Evolutionary conservation across 2,113 vertebrate genomes (phyloP).

Genomic region (Camelus bactrianus): DNA sequence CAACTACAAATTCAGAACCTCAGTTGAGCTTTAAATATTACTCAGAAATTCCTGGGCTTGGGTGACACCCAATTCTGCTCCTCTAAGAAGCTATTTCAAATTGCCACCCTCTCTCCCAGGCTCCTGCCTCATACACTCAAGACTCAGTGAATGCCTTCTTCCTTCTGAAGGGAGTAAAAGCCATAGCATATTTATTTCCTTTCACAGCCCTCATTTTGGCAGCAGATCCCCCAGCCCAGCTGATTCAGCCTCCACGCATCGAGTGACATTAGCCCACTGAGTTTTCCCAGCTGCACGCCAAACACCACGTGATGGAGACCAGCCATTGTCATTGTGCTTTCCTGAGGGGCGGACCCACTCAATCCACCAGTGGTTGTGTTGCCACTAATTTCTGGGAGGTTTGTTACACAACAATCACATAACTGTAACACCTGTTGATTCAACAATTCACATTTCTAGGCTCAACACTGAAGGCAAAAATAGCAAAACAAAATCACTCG

Average conservation of each 20-base stretch:
- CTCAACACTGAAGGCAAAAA: conserved; percentile 34
- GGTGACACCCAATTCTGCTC: not conserved
- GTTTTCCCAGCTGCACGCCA: not conserved
- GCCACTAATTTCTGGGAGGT: not conserved
- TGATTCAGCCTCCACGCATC: not conserved
- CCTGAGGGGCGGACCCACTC: too few species aligned
- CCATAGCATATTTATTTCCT: not conserved
- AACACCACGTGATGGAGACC: not conserved
- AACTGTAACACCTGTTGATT: not conserved
- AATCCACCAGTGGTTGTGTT: not conserved
- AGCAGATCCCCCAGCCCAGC: not conserved
- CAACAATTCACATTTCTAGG: not conserved
- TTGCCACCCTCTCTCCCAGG: not conserved
- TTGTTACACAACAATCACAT: not conserved
- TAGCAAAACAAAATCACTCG: not conserved
- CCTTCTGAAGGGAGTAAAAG: not conserved
- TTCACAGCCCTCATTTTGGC: not conserved
- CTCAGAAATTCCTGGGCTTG: not conserved
- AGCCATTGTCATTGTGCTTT: not conserved
- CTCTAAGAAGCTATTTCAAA: not conserved
- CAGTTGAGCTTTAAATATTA: not conserved
- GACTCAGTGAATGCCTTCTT: not conserved
- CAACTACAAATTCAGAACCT: not conserved
- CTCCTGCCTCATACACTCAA: not conserved
- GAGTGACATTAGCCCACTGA: not conserved